A percentile compares a stretch with the other conserved stretches of the same genome.
These are phyloP conservation scores for Agrochola lota DNA, from an alignment of 2,888 invertebrate genomes.

Conservation along the genomic window DNA sequence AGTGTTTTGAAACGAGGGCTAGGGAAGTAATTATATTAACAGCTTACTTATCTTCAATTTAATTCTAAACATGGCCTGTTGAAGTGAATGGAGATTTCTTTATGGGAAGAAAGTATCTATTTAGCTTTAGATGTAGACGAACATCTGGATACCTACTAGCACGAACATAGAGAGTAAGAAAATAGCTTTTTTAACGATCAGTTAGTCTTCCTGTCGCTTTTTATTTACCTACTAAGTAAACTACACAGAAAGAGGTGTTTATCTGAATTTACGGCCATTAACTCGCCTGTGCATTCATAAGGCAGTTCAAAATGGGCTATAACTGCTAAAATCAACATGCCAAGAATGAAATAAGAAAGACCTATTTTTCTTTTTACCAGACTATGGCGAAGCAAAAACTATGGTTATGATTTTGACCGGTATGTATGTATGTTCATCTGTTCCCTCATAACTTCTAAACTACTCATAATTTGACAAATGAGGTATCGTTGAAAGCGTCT, in stretches of 20 bases:
- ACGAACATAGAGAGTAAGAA: not conserved
- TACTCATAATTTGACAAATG: too few species aligned
- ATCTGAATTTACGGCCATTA: too few species aligned
- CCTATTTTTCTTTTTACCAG: not conserved
- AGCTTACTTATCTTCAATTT: constrained; percentile 38
- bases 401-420: too few species aligned
- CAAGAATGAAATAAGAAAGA: not conserved
- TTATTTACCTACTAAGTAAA: not conserved
- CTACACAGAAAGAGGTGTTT: not conserved
- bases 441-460: too few species aligned
- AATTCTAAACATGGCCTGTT: constrained; percentile 28
- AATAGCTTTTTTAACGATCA: not conserved
- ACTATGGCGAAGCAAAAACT: too few species aligned
- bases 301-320: not conserved
- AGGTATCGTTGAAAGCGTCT: too few species aligned
- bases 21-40: constrained; percentile 54
- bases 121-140: not conserved
- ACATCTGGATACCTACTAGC: not conserved
- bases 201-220: not conserved
- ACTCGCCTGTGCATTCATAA: not conserved
- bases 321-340: not conserved
- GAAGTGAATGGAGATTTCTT: constrained; percentile 16
- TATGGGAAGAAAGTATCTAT: constrained; percentile 15
- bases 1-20: constrained; percentile 35
- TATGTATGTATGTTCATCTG: too few species aligned